These are phyloP conservation scores for Phalanger gymnotis DNA, from an alignment of 2,797 vertebrate species.

Conservation along the genomic window DNA sequence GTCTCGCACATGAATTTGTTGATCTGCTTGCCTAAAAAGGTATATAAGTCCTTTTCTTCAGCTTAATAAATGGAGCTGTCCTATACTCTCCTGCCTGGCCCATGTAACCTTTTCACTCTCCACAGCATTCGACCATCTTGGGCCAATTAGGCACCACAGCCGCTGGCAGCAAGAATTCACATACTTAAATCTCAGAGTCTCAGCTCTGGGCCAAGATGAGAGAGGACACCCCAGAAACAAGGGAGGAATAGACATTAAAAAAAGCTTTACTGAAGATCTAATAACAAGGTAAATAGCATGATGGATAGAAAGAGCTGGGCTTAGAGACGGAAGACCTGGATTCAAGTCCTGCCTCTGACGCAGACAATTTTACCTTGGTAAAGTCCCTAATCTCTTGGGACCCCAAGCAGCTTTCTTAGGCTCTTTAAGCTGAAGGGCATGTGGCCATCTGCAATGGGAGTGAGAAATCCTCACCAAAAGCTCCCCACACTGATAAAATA, in stretches of 20 bases:
- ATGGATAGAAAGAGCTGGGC: neutral
- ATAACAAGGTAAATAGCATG: neutral
- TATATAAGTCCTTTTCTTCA: no score
- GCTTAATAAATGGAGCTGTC: no score
- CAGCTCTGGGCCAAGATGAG: neutral
- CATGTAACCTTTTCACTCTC: no score
- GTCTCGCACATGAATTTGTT: no score
- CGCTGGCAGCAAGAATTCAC: slow-evolving; percentile 28
- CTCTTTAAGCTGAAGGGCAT: neutral
- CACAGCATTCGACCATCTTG: no score
- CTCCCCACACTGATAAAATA: neutral
- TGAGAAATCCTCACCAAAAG: neutral
- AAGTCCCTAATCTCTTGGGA: neutral
- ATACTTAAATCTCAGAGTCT: neutral
- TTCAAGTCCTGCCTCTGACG: neutral
- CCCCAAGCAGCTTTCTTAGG: neutral
- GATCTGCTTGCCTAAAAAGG: no score
- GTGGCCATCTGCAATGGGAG: neutral
- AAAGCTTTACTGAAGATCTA: neutral
- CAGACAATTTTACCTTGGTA: neutral
- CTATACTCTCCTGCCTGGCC: no score
- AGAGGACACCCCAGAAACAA: neutral
- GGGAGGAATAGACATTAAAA: neutral
- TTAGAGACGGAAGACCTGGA: neutral
- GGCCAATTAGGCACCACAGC: no score